Conservation (phyloP, 2,113 vertebrate species). For the Strix aluco region DNA sequence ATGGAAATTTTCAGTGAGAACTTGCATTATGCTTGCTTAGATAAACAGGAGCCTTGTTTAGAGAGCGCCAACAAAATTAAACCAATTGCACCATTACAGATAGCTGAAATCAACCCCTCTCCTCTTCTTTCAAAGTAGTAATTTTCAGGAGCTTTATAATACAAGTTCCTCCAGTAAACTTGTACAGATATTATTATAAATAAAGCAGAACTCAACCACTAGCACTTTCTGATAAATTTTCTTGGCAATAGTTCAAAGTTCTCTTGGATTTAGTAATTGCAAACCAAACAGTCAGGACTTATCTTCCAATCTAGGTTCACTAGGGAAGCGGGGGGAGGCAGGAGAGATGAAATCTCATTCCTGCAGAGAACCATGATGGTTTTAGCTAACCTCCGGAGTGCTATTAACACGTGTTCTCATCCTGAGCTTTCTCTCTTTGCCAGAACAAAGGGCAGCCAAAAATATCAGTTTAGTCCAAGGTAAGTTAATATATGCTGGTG, state of each 20-base stretch:
- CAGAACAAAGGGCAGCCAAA: constrained; percentile 43
- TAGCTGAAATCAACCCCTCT: neutral
- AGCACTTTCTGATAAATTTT: neutral
- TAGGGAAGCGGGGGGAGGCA: neutral
- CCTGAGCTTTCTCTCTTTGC: neutral
- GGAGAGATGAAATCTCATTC: constrained; percentile 1
- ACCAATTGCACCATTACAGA: neutral
- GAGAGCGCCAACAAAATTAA: neutral
- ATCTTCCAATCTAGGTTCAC: constrained; percentile 6
- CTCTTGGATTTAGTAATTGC: constrained; percentile 21
- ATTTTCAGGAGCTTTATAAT: neutral
- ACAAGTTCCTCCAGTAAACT: neutral
- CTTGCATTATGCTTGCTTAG: neutral
- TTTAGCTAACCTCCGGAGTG: constrained; percentile 16
- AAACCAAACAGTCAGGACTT: constrained; percentile 35
- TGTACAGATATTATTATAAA: neutral
- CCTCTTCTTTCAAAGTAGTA: neutral
- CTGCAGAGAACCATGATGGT: constrained; percentile 1
- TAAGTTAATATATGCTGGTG: neutral
- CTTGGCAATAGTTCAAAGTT: constrained; percentile 19
- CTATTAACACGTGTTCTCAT: neutral
- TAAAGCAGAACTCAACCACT: constrained; percentile 1
- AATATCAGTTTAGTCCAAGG: constrained; percentile 23
- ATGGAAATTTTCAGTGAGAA: neutral
- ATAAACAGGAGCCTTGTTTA: neutral